Base-by-base conservation (phyloP, 92 coral and sea anemone genomes). In the Palythoa grandiflora region DNA sequence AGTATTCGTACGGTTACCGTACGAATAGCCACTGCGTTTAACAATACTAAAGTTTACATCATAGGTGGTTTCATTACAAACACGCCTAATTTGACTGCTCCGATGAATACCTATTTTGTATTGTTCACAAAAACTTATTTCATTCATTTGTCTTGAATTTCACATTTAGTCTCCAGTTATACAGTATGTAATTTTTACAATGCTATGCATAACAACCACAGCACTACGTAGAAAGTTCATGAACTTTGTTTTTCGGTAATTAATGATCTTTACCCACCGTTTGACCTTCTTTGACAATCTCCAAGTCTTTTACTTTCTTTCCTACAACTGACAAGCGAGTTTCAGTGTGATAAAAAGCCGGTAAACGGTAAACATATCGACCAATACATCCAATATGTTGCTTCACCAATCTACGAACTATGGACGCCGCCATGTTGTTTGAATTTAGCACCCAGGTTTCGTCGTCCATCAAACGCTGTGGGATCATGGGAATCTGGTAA, bases 231-330 rank as follows among this genome's bases (percentile, higher is more conserved):
- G 50, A 44, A 44, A 44, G 50, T 44, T 8, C 6, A 44, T 44
- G 50, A 44, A 44, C 6, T 44, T 44, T 44, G 6, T 44, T 44
- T 44, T 44, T 44, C 68, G 21, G 61, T 17, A 10, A 35, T 80
- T 71, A 8, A 35, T 19, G 11, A n/a, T 10, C 0, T 21, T 63
- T 20, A n/a, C 86, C 47, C 19, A 81, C 86, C 86, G 86, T 81
- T 81, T 81, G 75, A 14, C 86, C 86, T 37, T 81, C 86, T 81
- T 81, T 81, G 19, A 81, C 86, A 39, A 81, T 81, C 75, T 81
- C 76, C 76, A 81, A 50, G 55, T 47, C 75, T 81, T 81, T 81
- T 81, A 74, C 86, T n/a, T 81, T 81, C 75, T 81, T 66, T 47
- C 86, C 86, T 81, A 81, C 60, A 81, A 81, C 86, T 5, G 86